Percentiles rank a stretch among this genome's conserved stretches.
phyloP scores from a whole-genome alignment of 2,888 invertebrate species.

The Pedicia rivosa region DNA sequence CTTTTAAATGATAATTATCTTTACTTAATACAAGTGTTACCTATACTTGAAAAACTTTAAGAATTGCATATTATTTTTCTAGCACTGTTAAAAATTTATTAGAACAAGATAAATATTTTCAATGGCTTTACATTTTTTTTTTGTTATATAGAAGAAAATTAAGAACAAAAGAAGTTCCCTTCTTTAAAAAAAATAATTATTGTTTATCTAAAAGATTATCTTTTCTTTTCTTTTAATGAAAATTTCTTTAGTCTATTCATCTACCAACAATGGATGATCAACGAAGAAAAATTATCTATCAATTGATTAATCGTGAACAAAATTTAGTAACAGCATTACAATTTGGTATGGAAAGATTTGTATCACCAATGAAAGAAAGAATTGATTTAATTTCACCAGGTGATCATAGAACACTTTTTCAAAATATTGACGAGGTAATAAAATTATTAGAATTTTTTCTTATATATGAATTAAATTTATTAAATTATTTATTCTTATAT shows the following conservation, averaged over 20 bases:
- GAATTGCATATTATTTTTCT: no score
- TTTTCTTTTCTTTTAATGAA: constrained; percentile 8
- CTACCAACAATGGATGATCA: constrained; percentile 33
- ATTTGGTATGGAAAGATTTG: constrained; percentile 63
- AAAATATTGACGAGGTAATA: constrained; percentile 67
- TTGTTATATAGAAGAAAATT: no score
- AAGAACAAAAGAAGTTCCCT: no score
- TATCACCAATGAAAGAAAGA: constrained; percentile 55
- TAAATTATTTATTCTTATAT: neutral
- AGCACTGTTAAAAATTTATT: no score
- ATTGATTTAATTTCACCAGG: constrained; percentile 58
- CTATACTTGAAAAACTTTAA: no score
- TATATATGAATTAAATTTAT: constrained; percentile 4
- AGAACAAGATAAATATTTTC: no score
- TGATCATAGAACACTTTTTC: constrained; percentile 67
- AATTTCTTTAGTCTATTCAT: constrained; percentile 31
- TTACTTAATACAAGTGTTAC: no score
- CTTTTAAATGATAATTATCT: no score
- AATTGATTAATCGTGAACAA: constrained; percentile 59
- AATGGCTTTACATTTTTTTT: no score
- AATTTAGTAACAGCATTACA: constrained; percentile 63
- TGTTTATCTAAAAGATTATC: no score
- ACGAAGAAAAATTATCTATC: constrained; percentile 54
- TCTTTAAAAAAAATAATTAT: no score
- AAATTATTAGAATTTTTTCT: constrained; percentile 5